A percentile compares a stretch with the other conserved stretches of the same genome.
Evolutionary conservation across 1,140 invertebrate genomes (phyloP).

Genomic region (Argopecten irradians): DNA sequence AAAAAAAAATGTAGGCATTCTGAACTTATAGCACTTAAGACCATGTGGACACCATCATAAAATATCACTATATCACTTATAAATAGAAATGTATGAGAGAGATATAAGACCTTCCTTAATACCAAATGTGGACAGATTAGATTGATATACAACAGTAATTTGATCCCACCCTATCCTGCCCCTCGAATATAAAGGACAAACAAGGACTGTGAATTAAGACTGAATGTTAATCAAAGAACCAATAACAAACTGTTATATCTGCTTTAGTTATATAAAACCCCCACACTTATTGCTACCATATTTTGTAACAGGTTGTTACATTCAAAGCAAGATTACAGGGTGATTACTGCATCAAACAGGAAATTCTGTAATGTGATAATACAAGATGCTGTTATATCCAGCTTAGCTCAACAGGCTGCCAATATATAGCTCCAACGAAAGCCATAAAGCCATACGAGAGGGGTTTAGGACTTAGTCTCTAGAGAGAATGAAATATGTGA

Average conservation of each 20-base stretch:
- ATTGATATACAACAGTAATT: too few species aligned
- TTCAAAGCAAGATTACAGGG: neutral
- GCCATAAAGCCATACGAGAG: neutral
- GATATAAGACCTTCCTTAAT: too few species aligned
- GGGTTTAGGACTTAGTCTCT: neutral
- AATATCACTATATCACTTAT: too few species aligned
- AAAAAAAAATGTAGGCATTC: too few species aligned
- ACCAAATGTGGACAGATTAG: too few species aligned
- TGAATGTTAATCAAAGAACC: neutral
- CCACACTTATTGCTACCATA: neutral
- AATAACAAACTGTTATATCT: too few species aligned
- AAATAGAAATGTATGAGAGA: too few species aligned
- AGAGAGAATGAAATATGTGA: neutral
- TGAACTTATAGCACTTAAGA: too few species aligned
- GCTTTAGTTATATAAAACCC: neutral
- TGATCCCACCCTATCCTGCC: too few species aligned
- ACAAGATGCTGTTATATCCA: neutral
- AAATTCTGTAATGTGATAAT: neutral
- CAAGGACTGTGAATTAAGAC: neutral
- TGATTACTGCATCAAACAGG: neutral
- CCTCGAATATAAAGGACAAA: too few species aligned
- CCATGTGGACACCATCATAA: too few species aligned
- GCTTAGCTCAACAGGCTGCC: neutral
- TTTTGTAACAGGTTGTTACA: neutral
- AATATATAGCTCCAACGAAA: neutral